Conservation (phyloP, 2,113 vertebrate genomes). For the Forbesichthys agassizii region DNA sequence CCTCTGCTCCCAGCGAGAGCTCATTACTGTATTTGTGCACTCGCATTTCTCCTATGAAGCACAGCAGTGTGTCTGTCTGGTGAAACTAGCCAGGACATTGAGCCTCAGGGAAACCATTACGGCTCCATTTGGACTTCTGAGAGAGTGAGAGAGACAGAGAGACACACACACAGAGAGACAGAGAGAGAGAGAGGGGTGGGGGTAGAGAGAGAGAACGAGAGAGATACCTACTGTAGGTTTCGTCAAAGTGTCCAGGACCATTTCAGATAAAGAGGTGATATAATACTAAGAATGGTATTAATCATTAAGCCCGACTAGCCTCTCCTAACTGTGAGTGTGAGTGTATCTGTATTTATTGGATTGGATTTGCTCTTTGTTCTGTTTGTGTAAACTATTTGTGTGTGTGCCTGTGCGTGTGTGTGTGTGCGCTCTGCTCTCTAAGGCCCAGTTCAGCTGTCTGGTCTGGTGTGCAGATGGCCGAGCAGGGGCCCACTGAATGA, state of each 20-base stretch:
- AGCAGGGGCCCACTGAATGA: conserved; percentile 71
- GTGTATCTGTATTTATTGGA: conserved; percentile 56
- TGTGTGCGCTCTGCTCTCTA: conserved; percentile 40
- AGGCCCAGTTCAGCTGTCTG: conserved; percentile 76
- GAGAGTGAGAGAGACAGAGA: conserved; percentile 32
- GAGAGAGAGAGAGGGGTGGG: conserved; percentile 31
- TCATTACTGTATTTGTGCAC: conserved; percentile 76
- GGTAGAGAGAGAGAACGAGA: conserved; percentile 37
- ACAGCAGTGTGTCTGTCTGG: conserved; percentile 62
- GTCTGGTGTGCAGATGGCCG: conserved; percentile 78
- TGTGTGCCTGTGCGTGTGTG: conserved; percentile 13
- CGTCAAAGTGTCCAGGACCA: conserved; percentile 19
- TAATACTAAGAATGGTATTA: conserved; percentile 60
- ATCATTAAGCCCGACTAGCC: conserved; percentile 63
- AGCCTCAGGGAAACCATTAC: conserved; percentile 68
- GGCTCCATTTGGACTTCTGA: conserved; percentile 57
- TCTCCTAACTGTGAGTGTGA: conserved; percentile 37
- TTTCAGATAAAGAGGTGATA: conserved; percentile 29
- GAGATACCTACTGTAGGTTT: conserved; percentile 35
- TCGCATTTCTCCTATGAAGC: conserved; percentile 72
- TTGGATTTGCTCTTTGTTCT: conserved; percentile 62
- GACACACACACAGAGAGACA: conserved; percentile 11
- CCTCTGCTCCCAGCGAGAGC: conserved; percentile 65
- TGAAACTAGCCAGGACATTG: conserved; percentile 69
- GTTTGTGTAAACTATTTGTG: conserved; percentile 11